Conservation (phyloP, 1,140 invertebrate species). For the Drosophila leontia region DNA sequence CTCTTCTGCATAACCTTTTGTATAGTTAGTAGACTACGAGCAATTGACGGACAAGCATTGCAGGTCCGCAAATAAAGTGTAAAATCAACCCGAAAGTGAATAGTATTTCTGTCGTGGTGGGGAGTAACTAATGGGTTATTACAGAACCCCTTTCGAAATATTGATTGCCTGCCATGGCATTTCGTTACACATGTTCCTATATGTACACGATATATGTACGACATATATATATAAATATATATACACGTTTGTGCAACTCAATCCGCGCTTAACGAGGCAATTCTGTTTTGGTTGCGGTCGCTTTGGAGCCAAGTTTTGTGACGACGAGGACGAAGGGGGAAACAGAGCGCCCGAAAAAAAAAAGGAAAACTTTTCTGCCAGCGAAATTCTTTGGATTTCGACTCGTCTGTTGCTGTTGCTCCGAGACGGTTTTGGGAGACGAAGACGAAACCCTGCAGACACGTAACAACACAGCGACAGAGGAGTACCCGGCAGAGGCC, state of each 20-base stretch:
- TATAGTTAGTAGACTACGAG: too few species aligned
- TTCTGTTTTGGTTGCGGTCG: conserved; percentile 44
- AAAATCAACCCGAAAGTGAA: too few species aligned
- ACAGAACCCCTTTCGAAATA: conserved; percentile 15
- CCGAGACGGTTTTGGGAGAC: neutral
- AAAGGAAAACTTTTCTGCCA: conserved; percentile 12
- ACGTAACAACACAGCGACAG: conserved; percentile 22
- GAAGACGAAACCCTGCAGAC: conserved; percentile 15
- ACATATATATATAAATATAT: neutral
- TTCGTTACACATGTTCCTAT: conserved; percentile 21
- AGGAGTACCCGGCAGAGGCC: neutral
- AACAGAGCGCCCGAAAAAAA: neutral
- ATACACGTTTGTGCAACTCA: conserved; percentile 17
- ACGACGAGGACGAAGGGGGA: neutral
- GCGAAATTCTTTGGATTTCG: conserved; percentile 33
- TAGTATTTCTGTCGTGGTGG: too few species aligned
- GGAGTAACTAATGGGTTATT: too few species aligned
- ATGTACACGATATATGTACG: conserved; percentile 2
- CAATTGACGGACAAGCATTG: too few species aligned
- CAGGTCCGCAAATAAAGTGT: too few species aligned
- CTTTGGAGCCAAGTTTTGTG: conserved; percentile 36
- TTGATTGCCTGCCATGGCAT: conserved; percentile 27
- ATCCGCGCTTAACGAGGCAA: conserved; percentile 41
- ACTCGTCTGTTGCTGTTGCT: conserved; percentile 26
- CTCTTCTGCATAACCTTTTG: too few species aligned